Base-by-base conservation (phyloP, 2,113 vertebrate species). In the Eulacestoma nigropectus region DNA sequence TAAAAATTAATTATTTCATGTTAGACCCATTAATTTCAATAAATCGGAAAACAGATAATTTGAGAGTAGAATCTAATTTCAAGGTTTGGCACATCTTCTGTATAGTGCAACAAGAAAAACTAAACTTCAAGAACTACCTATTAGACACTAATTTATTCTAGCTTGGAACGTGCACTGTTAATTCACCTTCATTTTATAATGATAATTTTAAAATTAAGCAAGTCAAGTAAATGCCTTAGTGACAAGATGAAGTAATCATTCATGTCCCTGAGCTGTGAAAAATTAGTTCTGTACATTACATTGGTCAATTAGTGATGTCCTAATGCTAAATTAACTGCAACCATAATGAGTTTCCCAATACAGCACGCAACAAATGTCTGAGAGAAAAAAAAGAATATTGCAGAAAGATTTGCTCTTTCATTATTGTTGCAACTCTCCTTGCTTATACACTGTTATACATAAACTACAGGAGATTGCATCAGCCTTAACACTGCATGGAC, bases 151-250 rank as follows among this genome's bases (percentile, higher is more conserved):
- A 97, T 97, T 95, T 92, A 78, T 93, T 94, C 63, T 74, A 63
- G 56, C 68, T 85, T 87, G 65, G 82, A 97, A 91, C 0, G 1
- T 65, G 57, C 62, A 77, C 47, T 81, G 59, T 81, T 95, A 94
- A 91, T 96, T 95, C 91, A 95, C 94, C 85, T 95, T 96, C 78
- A 87, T 93, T 97, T 96, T 70, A 95, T 86, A 97, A 96, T 89
- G 78, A 93, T 96, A 96, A 90, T 87, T 96, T 97, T 97, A 92
- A 96, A 97, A 98, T 97, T 94, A 97, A 97, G 95, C 91, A 93
- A 93, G 83, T 91, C 90, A 96, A 97, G 83, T 95, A 81, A 96
- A 97, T 85, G 91, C 87, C 87, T 97, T 95, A 97, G 92, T 91
- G 96, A 97, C 89, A 94, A 92, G 90, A 83, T 68, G 77, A 93